Conservation (phyloP, 2,113 vertebrate genomes). For the Bubo bubo region DNA sequence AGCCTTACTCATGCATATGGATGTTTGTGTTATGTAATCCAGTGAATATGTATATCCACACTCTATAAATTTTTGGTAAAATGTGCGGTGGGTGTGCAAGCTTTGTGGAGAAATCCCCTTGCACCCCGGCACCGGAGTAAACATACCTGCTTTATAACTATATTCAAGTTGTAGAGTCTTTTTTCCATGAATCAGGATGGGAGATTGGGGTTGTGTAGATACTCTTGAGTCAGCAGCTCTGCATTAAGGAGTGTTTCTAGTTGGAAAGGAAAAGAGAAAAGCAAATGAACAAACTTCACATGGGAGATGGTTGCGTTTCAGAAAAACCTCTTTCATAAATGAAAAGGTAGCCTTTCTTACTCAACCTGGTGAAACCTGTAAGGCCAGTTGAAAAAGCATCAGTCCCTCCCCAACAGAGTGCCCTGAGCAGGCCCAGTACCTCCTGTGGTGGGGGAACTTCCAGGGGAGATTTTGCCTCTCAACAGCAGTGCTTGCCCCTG, state of each 20-base stretch:
- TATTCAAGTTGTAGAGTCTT: no score
- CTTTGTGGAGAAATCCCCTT: no score
- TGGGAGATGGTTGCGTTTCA: background rate
- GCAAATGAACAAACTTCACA: background rate
- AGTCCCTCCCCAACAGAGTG: rapidly evolving
- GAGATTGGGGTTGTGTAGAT: background rate
- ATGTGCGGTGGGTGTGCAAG: no score
- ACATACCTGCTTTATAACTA: no score
- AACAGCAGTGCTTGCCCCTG: background rate
- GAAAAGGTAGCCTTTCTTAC: background rate
- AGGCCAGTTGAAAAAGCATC: background rate
- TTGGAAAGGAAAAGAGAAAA: background rate
- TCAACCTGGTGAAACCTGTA: background rate
- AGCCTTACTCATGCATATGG: no score
- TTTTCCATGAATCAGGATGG: no score
- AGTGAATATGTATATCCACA: no score
- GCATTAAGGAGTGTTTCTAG: background rate
- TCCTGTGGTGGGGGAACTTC: background rate
- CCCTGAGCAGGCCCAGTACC: background rate
- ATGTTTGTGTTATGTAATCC: no score
- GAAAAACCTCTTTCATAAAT: background rate
- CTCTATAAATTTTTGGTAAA: no score
- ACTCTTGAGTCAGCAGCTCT: background rate
- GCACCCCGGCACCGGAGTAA: no score
- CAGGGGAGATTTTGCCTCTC: background rate